Conservation (phyloP, 2,888 invertebrate species). For the Mesorhabditis belari region DNA sequence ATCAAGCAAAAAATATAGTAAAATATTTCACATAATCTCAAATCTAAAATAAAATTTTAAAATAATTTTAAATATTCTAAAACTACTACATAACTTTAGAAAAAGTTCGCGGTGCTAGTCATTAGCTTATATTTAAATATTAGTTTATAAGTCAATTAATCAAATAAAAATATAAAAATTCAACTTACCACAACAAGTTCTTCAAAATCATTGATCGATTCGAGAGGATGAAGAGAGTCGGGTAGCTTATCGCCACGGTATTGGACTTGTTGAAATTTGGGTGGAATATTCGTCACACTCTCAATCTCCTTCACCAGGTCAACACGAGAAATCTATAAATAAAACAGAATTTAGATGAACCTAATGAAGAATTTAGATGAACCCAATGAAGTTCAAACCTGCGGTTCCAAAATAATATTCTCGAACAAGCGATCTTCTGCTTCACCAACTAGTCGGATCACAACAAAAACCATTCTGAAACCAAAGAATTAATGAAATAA, state of each 20-base stretch:
- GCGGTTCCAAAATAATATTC: neutral
- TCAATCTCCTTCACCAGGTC: conserved; percentile 4
- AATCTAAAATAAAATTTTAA: no score
- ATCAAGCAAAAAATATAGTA: no score
- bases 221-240: neutral
- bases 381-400: no score
- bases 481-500: neutral
- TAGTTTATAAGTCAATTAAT: no score
- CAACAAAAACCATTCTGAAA: conserved; percentile 5
- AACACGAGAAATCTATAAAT: conserved; percentile 5
- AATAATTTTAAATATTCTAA: no score
- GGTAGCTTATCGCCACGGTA: conserved; percentile 1
- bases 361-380: neutral
- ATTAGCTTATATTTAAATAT: no score
- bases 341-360: neutral
- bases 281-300: conserved; percentile 2
- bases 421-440: conserved; percentile 4
- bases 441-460: conserved; percentile 7
- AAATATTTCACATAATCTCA: no score
- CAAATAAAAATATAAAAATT: no score
- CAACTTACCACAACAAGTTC: conserved; percentile 9
- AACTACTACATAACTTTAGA: no score
- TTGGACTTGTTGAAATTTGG: conserved; percentile 2
- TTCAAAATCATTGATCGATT: conserved; percentile 1
- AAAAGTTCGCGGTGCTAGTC: no score